Evolutionary conservation across 35 echinoderm and acorn worm species (phyloP).

Genomic region (Antedon bifida): DNA sequence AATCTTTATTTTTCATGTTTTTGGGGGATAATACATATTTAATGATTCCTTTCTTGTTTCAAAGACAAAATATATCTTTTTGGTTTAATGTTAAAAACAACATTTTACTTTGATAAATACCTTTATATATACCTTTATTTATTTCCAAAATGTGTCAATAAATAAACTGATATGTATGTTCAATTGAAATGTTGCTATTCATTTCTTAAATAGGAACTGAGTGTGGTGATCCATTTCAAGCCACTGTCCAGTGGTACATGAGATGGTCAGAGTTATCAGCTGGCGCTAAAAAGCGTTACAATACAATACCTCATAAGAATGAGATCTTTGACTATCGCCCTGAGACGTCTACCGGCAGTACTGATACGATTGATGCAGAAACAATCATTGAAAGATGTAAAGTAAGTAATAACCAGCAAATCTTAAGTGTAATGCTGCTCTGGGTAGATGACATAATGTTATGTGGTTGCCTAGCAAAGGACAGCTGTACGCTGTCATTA

Average conservation of each 20-base stretch:
- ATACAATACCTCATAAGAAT: neutral
- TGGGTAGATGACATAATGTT: neutral
- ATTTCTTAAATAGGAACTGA: neutral
- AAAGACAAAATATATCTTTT: no score
- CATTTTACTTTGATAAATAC: no score
- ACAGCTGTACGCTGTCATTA: neutral
- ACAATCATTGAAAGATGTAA: slow-evolving; percentile 69
- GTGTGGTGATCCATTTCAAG: slow-evolving; percentile 23
- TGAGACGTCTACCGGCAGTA: slow-evolving; percentile 2
- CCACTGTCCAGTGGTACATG: slow-evolving; percentile 76
- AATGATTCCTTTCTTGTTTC: no score
- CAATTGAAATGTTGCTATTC: neutral
- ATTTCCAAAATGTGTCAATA: no score
- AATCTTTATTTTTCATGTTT: no score
- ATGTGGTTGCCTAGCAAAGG: neutral
- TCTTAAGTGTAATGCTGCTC: neutral
- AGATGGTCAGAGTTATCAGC: slow-evolving; percentile 30
- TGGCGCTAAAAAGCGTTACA: neutral
- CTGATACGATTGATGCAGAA: slow-evolving; percentile 64
- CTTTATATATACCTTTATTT: no score
- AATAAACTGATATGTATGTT: no score
- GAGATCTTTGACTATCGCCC: slow-evolving; percentile 44
- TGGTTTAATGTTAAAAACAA: no score
- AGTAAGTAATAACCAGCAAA: slow-evolving; percentile 25
- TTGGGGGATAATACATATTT: no score